Conservation (phyloP, 2,797 vertebrate species). For the Acipenser oxyrinchus region DNA sequence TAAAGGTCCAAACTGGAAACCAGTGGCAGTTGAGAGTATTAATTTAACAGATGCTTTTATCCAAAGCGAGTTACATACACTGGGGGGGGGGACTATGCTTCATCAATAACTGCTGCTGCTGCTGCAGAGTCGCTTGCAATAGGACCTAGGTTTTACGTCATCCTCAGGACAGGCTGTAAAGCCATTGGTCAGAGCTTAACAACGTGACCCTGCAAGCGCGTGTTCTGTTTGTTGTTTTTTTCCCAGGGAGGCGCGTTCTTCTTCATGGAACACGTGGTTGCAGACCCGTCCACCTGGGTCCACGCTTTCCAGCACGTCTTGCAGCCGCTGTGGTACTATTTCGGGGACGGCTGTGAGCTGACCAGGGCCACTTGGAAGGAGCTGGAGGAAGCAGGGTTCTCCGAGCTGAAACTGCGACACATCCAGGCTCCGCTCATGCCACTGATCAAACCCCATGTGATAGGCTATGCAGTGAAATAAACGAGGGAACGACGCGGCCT, state of each 20-base stretch:
- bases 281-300: slow-evolving; percentile 47
- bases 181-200: neutral
- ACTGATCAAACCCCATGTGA: slow-evolving; percentile 54
- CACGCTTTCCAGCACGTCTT: slow-evolving; percentile 70
- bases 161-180: neutral
- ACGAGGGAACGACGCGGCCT: neutral
- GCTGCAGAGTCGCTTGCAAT: no score
- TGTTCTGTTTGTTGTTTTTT: no score
- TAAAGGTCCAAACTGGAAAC: no score
- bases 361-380: slow-evolving; percentile 64
- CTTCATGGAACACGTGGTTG: slow-evolving; percentile 61
- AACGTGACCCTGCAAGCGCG: neutral
- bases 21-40: no score
- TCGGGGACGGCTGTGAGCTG: slow-evolving; percentile 61
- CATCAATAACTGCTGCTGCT: no score
- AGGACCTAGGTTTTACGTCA: no score
- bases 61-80: no score
- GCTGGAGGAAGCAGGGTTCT: slow-evolving; percentile 67
- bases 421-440: slow-evolving; percentile 36
- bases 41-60: no score
- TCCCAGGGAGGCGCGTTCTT: slow-evolving; percentile 58
- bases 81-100: no score
- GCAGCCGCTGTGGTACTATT: slow-evolving; percentile 66
- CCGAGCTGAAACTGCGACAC: slow-evolving; percentile 59
- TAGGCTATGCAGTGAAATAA: slow-evolving; percentile 73